Evolutionary conservation across 2,888 invertebrate species (phyloP), one percentile per base, ranked within the genome.

Genomic region (Pristionchus japonicus): DNA sequence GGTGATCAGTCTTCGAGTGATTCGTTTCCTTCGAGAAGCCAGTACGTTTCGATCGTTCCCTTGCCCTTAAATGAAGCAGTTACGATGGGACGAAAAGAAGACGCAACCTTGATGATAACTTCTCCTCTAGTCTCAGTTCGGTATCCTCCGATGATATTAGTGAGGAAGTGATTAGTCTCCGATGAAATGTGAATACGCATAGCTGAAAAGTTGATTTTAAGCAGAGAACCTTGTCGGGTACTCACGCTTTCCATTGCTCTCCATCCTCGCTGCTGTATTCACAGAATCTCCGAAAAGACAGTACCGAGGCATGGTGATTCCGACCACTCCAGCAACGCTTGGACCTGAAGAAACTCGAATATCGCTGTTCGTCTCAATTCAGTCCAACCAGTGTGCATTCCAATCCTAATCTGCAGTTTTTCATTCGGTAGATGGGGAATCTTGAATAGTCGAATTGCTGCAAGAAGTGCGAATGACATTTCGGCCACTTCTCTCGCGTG

Each of bases 241-340:
- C n/a, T 77, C 61, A 93, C 92, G 91, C 90, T 92, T 92, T 74
- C 92, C 91, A 85, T 91, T 91, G 84, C 91, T 91, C 83, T 93
- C 93, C 93, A 93, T 93, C 77, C 92, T 70, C 57, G 93, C 91
- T 0, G 93, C 93, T 11, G 93, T 92, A 89, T 93, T 93, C 1
- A 93, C 93, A 4, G 93, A 92, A 88, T 93, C 93, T 67, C 93
- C 93, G 86, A 93, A 92, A 7, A 92, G 89, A 88, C 92, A 92
- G 64, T 92, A 92, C 1, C 92, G 89, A 17, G 92, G 92, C 92
- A 92, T 92, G 31, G 92, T 91, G 15, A 90, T 64, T 0, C 92
- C 92, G 17, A 92, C 92, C 13, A 92, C 92, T 20, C 92, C 92
- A 2, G 92, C 89, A 4, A 92, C 91, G 34, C 90, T 89, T 0